Evolutionary conservation across 2,888 invertebrate genomes (phyloP).

Genomic region (Embidobia sp.): DNA sequence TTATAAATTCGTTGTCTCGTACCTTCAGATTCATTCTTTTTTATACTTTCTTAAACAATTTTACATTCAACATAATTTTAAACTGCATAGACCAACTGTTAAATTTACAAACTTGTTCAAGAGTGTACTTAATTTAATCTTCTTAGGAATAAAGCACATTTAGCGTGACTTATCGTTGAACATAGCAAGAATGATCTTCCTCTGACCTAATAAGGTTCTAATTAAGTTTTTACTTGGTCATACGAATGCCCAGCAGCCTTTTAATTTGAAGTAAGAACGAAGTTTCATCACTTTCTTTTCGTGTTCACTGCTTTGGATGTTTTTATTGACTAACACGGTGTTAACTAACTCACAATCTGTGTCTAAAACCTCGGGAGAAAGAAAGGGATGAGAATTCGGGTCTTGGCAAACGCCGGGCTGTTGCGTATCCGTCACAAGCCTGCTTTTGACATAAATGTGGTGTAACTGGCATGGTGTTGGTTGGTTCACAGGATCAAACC

Average conservation of each 20-base stretch:
- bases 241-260: constrained; percentile 43
- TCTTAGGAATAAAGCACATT: too few relatives aligned
- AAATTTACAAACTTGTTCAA: too few relatives aligned
- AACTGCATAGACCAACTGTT: too few relatives aligned
- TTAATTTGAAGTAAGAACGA: constrained; percentile 19
- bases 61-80: too few relatives aligned
- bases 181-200: not conserved
- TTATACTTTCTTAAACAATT: too few relatives aligned
- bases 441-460: constrained; percentile 72
- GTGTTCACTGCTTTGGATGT: constrained; percentile 19
- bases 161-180: too few relatives aligned
- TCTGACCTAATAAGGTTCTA: not conserved
- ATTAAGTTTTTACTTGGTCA: constrained; percentile 16
- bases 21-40: too few relatives aligned
- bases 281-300: constrained; percentile 11
- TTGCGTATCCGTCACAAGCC: constrained; percentile 67
- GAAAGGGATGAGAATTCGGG: constrained; percentile 26
- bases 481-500: constrained; percentile 90
- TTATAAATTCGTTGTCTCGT: too few relatives aligned
- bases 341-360: constrained; percentile 20
- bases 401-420: constrained; percentile 55
- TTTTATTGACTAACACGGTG: constrained; percentile 1
- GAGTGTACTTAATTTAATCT: too few relatives aligned
- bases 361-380: not conserved
- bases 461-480: constrained; percentile 81